These are phyloP conservation scores for Pandemis cinnamomeana DNA, from an alignment of 2,888 invertebrate genomes.

Conservation along the genomic window DNA sequence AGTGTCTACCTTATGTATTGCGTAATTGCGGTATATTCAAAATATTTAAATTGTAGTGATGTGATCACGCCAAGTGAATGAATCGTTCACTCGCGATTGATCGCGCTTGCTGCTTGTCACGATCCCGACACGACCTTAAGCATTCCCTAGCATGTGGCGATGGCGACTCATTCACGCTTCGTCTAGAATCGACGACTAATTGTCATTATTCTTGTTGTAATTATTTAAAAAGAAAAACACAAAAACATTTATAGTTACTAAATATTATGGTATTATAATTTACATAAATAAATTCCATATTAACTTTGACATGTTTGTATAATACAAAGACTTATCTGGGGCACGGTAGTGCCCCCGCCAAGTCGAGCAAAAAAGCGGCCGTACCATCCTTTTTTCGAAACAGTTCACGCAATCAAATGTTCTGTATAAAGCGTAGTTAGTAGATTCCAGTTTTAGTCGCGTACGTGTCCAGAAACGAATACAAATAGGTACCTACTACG, in stretches of 20 bases:
- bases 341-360: too few relatives aligned
- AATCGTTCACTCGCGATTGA: conserved; percentile 22
- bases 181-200: conserved; percentile 10
- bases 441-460: conserved; percentile 31
- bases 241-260: too few relatives aligned
- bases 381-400: too few relatives aligned
- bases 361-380: too few relatives aligned
- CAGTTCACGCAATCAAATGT: not conserved
- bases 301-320: conserved; percentile 6
- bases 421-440: conserved; percentile 13
- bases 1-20: not conserved
- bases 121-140: conserved; percentile 35
- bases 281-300: not conserved
- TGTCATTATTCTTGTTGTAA: too few relatives aligned
- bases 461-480: conserved; percentile 21
- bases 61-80: conserved; percentile 19
- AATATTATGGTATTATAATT: not conserved
- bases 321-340: conserved; percentile 6
- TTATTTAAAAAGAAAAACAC: too few relatives aligned
- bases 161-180: conserved; percentile 30
- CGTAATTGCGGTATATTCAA: not conserved
- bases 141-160: conserved; percentile 28
- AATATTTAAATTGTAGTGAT: conserved; percentile 18
- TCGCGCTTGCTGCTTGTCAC: conserved; percentile 20
- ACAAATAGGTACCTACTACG: conserved; percentile 24